Evolutionary conservation across 2,797 vertebrate genomes (phyloP).

Genomic region (Loriculus beryllinus): DNA sequence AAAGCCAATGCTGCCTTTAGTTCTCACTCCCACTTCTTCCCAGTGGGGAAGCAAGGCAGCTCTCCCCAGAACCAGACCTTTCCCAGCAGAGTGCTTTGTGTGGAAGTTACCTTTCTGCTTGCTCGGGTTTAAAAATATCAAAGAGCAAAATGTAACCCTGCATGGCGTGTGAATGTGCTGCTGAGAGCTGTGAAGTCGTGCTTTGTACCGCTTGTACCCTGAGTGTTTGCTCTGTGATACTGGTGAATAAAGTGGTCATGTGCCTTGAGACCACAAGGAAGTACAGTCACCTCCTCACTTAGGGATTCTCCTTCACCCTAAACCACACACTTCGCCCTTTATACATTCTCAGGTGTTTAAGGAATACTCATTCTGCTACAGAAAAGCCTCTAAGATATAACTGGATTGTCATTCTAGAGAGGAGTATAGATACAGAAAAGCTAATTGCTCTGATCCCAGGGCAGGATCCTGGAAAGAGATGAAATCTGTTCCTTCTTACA

Average conservation of each 20-base stretch:
- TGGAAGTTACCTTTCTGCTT: neutral
- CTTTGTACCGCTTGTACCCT: neutral
- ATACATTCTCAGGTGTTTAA: neutral
- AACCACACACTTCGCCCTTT: neutral
- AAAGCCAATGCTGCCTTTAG: neutral
- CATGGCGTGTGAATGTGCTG: accelerated
- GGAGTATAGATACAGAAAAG: neutral
- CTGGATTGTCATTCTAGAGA: neutral
- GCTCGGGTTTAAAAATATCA: neutral
- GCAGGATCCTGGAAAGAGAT: neutral
- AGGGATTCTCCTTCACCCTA: neutral
- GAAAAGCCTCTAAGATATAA: neutral
- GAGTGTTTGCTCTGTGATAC: neutral
- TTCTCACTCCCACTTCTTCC: neutral
- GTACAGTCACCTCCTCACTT: neutral
- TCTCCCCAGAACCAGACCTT: neutral
- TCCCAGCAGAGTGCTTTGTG: neutral
- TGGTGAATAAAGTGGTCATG: neutral
- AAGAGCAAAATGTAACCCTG: neutral
- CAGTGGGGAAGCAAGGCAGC: neutral
- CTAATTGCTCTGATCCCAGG: neutral
- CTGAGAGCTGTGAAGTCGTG: neutral
- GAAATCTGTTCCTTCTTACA: neutral
- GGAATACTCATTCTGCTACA: neutral
- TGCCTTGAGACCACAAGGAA: neutral